Conservation (phyloP, 2,113 vertebrate genomes). For the Capreolus pygargus region DNA sequence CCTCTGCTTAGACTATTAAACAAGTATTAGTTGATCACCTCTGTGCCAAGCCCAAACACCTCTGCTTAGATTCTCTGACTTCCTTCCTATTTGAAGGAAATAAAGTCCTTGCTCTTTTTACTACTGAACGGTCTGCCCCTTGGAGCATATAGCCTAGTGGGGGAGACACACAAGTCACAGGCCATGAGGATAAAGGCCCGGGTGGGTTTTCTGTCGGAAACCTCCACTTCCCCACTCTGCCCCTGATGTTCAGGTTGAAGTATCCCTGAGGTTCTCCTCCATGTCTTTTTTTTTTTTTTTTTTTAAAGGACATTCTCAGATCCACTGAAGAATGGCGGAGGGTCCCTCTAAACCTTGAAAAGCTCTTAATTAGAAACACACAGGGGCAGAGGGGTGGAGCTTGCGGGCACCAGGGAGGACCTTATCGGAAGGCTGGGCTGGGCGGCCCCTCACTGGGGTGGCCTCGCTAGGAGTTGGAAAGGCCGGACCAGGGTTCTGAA, state of each 20-base stretch:
- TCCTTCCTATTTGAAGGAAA: conserved; percentile 1
- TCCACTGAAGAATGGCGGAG: neutral
- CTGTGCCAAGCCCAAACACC: neutral
- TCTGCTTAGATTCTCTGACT: neutral
- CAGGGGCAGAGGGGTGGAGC: neutral
- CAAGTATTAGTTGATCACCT: neutral
- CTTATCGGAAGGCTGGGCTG: neutral
- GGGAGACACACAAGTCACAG: neutral
- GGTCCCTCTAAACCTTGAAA: neutral
- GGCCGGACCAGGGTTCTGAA: neutral
- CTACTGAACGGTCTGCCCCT: neutral
- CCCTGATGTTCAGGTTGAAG: neutral
- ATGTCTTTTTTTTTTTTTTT: neutral
- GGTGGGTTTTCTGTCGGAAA: neutral
- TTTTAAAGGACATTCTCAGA: neutral
- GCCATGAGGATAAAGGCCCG: neutral
- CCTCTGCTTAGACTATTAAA: neutral
- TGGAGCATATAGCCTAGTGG: neutral
- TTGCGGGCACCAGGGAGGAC: neutral
- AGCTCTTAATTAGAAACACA: neutral
- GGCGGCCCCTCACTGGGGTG: neutral
- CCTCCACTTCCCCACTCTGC: neutral
- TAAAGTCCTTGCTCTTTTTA: neutral
- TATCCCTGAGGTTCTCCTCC: neutral
- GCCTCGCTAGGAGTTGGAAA: neutral